Percentiles rank a stretch among this genome's conserved stretches.
Evolutionary conservation across 1,140 invertebrate species (phyloP).

Genomic region (Diorhabda elongata): DNA sequence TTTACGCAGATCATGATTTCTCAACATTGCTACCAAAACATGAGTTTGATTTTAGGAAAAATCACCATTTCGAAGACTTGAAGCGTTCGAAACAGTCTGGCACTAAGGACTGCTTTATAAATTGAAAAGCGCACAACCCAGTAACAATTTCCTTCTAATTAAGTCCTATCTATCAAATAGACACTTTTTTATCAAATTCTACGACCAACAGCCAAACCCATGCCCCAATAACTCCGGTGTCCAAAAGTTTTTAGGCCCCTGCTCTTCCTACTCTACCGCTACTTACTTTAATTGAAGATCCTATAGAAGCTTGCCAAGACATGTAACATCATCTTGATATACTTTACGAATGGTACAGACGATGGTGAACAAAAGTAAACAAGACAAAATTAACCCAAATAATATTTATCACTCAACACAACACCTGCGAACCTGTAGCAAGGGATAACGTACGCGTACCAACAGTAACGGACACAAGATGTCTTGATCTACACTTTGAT

Average conservation of each 20-base stretch:
- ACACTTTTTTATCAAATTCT: background rate
- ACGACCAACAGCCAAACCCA: background rate
- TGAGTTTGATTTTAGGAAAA: background rate
- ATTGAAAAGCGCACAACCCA: background rate
- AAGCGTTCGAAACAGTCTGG: background rate
- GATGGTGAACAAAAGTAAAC: slow-evolving; percentile 5
- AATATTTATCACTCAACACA: background rate
- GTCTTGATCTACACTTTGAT: too few species aligned
- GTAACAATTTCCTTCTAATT: slow-evolving; percentile 1
- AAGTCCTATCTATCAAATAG: background rate
- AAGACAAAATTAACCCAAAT: background rate
- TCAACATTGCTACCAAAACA: background rate
- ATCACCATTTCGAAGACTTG: background rate
- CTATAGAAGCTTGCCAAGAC: background rate
- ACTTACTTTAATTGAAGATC: slow-evolving; percentile 1
- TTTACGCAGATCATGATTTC: too few species aligned
- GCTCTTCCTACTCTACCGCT: background rate
- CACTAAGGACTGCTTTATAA: background rate
- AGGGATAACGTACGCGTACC: background rate
- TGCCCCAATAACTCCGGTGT: background rate
- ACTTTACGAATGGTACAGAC: background rate
- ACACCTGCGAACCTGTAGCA: background rate
- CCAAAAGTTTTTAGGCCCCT: background rate
- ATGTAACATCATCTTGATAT: background rate
- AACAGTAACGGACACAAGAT: background rate